Evolutionary conservation across 2,113 vertebrate genomes (phyloP).

Genomic region (Neogale vison): DNA sequence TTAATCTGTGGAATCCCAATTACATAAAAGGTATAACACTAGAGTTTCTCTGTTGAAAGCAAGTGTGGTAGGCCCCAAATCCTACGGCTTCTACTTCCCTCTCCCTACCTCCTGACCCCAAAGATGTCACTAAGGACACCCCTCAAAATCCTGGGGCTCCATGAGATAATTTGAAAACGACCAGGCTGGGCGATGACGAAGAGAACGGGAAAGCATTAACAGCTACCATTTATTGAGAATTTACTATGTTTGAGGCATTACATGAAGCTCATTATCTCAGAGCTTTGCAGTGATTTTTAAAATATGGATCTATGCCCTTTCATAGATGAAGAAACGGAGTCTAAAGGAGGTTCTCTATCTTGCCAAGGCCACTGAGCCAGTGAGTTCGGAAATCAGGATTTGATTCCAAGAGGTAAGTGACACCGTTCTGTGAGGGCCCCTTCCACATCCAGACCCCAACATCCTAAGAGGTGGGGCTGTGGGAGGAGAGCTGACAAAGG

Average conservation of each 20-base stretch:
- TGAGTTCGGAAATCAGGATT: background rate
- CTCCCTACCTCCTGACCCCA: background rate
- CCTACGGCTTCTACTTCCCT: background rate
- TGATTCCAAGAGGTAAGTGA: background rate
- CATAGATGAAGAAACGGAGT: slow-evolving; percentile 16
- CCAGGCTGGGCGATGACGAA: background rate
- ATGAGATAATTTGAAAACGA: background rate
- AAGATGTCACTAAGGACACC: background rate
- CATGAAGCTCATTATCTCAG: background rate
- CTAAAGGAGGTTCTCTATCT: background rate
- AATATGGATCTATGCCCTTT: slow-evolving; percentile 18
- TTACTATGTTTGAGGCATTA: background rate
- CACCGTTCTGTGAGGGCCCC: background rate
- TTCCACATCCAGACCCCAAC: background rate
- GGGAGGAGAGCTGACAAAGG: background rate
- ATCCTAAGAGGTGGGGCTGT: background rate
- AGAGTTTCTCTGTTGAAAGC: background rate
- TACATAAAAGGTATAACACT: background rate
- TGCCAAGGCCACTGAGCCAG: background rate
- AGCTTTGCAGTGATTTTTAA: background rate
- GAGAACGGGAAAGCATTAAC: background rate
- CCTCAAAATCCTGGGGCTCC: background rate
- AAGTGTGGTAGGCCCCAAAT: background rate
- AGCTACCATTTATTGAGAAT: background rate
- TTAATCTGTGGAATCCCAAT: background rate